phyloP scores from a whole-genome alignment of 1,140 invertebrate genomes.

The Orchesella cincta region DNA sequence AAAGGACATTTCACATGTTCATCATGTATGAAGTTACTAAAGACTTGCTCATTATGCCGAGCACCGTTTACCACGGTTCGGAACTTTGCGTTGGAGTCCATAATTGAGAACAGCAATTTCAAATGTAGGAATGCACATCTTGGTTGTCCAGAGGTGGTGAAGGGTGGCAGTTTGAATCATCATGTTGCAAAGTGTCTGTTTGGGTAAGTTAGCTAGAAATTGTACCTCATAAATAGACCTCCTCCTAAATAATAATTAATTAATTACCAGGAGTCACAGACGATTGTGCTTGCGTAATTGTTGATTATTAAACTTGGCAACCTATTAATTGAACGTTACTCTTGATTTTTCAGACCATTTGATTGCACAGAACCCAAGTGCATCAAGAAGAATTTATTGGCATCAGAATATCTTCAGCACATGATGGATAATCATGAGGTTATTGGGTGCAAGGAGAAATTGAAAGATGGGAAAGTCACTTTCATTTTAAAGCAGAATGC shows the following conservation, averaged over 20 bases:
- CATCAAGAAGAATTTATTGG: not conserved
- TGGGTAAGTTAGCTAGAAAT: not conserved
- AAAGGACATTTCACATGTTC: constrained; percentile 44
- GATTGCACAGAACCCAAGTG: not conserved
- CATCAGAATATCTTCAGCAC: not conserved
- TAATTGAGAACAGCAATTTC: constrained; percentile 39
- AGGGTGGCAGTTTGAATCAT: not conserved
- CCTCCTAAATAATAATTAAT: too few relatives aligned
- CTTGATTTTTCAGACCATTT: not conserved
- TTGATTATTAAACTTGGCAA: not conserved
- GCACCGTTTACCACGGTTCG: constrained; percentile 19
- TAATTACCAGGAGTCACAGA: too few relatives aligned
- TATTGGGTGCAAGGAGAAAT: not conserved
- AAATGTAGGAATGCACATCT: constrained; percentile 30
- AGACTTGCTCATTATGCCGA: not conserved
- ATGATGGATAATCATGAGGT: not conserved
- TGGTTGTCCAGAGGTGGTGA: constrained; percentile 33
- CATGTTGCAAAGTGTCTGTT: constrained; percentile 28
- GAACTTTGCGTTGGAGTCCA: constrained; percentile 42
- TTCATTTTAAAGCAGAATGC: not conserved
- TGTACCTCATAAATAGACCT: too few relatives aligned
- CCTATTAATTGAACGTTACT: not conserved
- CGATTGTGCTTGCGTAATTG: too few relatives aligned
- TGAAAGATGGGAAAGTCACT: not conserved
- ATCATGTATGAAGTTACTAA: constrained; percentile 18